Evolutionary conservation across 2,797 vertebrate species (phyloP).

Genomic region (Premnoplex brunnescens): DNA sequence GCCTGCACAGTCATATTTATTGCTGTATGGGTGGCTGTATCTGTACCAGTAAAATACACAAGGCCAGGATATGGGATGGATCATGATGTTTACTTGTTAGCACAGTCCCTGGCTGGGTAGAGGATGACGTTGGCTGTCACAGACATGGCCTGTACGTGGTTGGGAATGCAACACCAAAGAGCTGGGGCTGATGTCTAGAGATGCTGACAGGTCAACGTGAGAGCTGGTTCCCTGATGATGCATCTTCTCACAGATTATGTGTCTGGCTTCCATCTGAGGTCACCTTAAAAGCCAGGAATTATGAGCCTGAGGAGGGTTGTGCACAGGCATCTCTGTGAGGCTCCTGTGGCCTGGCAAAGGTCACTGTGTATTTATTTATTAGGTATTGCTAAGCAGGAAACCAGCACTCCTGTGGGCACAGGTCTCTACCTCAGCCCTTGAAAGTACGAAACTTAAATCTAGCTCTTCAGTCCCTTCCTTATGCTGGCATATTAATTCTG

Average conservation of each 20-base stretch:
- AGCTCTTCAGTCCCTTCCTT: background rate
- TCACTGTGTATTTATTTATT: background rate
- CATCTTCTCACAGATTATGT: background rate
- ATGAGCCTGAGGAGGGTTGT: background rate
- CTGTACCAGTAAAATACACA: background rate
- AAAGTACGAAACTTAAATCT: background rate
- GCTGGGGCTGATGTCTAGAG: background rate
- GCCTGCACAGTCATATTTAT: background rate
- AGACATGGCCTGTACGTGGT: background rate
- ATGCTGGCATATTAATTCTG: background rate
- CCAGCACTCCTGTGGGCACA: background rate
- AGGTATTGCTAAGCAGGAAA: background rate
- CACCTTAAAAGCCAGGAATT: background rate
- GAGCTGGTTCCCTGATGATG: background rate
- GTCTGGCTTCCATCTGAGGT: background rate
- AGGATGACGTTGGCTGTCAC: background rate
- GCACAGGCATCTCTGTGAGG: background rate
- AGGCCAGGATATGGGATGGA: background rate
- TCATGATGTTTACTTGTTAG: background rate
- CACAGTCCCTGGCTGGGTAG: background rate
- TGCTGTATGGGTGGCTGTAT: background rate
- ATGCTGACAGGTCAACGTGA: background rate
- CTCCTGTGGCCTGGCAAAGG: background rate
- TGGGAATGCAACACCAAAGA: background rate
- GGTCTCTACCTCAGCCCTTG: background rate